Evolutionary conservation across 2,888 invertebrate species (phyloP).

Genomic region (Ophion ellenae): DNA sequence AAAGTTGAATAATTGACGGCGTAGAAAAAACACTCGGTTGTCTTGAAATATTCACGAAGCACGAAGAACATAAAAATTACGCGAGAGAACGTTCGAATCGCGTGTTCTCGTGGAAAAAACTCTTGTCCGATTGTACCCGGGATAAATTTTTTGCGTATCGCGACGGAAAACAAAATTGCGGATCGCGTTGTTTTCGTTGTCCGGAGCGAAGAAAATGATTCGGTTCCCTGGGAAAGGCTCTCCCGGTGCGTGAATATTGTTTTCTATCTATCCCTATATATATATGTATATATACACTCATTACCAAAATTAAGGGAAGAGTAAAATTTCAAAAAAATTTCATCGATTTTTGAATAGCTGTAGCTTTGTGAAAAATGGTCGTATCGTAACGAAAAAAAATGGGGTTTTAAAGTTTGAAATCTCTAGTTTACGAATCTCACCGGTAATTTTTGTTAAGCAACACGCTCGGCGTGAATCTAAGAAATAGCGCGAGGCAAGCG

Average conservation of each 20-base stretch:
- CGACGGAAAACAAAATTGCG: background rate
- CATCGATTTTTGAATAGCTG: no score
- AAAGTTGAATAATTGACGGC: background rate
- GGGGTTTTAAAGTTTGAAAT: no score
- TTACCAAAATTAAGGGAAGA: no score
- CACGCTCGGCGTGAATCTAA: no score
- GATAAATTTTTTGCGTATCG: background rate
- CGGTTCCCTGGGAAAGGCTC: slow-evolving; percentile 30
- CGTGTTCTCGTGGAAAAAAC: slow-evolving; percentile 25
- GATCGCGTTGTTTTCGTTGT: background rate
- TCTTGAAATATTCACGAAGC: background rate
- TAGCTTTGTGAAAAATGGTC: no score
- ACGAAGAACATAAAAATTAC: background rate
- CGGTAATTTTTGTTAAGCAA: no score
- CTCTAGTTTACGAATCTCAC: no score
- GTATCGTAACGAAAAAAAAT: no score
- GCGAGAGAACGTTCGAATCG: background rate
- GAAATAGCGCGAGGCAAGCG: no score
- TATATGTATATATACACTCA: slow-evolving; percentile 6
- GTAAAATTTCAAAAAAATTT: no score
- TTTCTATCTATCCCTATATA: slow-evolving; percentile 61
- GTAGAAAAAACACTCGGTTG: background rate
- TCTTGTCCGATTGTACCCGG: slow-evolving; percentile 2
- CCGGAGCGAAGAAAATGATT: background rate
- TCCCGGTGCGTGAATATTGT: slow-evolving; percentile 53